Conservation (phyloP, 2,797 vertebrate species). For the Carapus acus region DNA sequence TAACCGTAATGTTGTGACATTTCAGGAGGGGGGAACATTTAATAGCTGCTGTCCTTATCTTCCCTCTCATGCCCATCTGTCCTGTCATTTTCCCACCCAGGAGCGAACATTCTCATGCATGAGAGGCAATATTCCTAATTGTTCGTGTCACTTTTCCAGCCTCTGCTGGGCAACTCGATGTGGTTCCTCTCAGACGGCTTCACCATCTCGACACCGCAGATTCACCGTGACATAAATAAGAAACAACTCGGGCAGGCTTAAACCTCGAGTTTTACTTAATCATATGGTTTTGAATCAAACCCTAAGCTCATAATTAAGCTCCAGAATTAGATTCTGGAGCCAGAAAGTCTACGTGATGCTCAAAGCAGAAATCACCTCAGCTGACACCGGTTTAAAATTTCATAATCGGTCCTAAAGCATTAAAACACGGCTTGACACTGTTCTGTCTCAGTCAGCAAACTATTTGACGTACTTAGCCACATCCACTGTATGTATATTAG, state of each 20-base stretch:
- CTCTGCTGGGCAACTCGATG: background rate
- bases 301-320: background rate
- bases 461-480: too few relatives aligned
- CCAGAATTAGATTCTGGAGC: background rate
- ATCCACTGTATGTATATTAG: too few relatives aligned
- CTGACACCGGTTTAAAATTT: too few relatives aligned
- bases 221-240: background rate
- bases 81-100: slow-evolving; percentile 23
- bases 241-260: background rate
- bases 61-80: slow-evolving; percentile 15
- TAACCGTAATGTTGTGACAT: slow-evolving; percentile 37
- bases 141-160: background rate
- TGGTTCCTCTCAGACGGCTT: background rate
- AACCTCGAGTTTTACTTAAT: background rate
- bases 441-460: too few relatives aligned
- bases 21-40: slow-evolving; percentile 47
- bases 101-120: slow-evolving; percentile 21
- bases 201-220: background rate
- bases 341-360: too few relatives aligned
- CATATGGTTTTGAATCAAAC: background rate
- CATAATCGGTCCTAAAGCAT: too few relatives aligned
- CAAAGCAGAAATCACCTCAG: too few relatives aligned
- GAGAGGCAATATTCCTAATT: slow-evolving; percentile 11
- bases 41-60: slow-evolving; percentile 44
- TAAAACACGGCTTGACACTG: too few relatives aligned